Conservation (phyloP, 1,140 invertebrate genomes). For the Bursaphelenchus mucronatus region DNA sequence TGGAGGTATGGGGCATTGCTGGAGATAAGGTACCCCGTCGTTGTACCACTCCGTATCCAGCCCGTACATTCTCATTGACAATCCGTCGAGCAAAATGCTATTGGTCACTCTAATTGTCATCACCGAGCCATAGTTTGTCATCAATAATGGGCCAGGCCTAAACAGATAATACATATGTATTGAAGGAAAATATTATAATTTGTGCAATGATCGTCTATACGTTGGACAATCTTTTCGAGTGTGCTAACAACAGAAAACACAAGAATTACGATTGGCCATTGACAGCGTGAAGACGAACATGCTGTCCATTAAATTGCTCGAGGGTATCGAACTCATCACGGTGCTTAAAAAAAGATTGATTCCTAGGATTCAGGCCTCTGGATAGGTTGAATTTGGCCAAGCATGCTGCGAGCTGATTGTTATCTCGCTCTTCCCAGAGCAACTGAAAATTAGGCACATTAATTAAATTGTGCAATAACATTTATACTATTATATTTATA, state of each 20-base stretch:
- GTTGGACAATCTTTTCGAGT: neutral
- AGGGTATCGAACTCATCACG: slow-evolving; percentile 1
- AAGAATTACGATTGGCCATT: slow-evolving; percentile 13
- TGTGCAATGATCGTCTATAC: slow-evolving; percentile 4
- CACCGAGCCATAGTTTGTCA: too few species aligned
- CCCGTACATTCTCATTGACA: slow-evolving; percentile 5
- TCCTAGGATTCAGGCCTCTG: neutral
- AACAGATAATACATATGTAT: neutral
- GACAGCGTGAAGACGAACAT: slow-evolving; percentile 10
- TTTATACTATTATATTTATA: too few species aligned
- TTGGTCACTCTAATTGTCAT: slow-evolving; percentile 7
- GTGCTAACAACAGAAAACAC: neutral
- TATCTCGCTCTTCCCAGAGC: slow-evolving; percentile 10
- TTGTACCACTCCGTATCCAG: slow-evolving; percentile 13
- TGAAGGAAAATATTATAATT: neutral
- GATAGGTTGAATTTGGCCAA: neutral
- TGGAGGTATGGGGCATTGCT: slow-evolving; percentile 15
- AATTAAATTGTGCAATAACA: neutral
- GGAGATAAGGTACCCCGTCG: slow-evolving; percentile 12
- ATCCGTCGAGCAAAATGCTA: neutral
- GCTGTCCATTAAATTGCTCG: slow-evolving; percentile 3
- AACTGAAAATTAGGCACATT: slow-evolving; percentile 4
- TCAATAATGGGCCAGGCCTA: too few species aligned
- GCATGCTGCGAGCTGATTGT: slow-evolving; percentile 18
- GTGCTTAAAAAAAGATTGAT: slow-evolving; percentile 5